Evolutionary conservation across 2,888 invertebrate species (phyloP).

Genomic region (Catonia carolina): DNA sequence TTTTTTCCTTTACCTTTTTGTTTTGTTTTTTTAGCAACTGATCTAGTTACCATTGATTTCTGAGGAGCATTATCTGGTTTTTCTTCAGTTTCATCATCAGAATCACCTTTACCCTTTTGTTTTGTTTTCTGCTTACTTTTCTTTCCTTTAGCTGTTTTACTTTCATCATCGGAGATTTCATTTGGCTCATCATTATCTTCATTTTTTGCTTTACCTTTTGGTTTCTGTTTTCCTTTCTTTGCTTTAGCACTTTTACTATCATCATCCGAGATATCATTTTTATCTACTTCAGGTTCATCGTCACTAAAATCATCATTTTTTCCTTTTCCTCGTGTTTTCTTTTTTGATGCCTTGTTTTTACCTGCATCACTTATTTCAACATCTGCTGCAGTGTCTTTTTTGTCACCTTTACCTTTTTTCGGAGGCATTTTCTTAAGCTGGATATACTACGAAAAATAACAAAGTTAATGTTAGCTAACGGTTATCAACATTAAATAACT

Average conservation of each 20-base stretch:
- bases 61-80: constrained; percentile 14
- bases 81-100: constrained; percentile 37
- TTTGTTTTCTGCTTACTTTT: constrained; percentile 39
- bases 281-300: constrained; percentile 38
- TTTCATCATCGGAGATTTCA: constrained; percentile 41
- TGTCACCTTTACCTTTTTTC: constrained; percentile 8
- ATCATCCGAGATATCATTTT: constrained; percentile 41
- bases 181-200: constrained; percentile 38
- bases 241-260: constrained; percentile 21
- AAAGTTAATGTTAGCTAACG: not conserved
- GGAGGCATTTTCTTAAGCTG: not conserved
- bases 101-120: constrained; percentile 35
- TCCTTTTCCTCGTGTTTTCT: constrained; percentile 27
- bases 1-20: constrained; percentile 48
- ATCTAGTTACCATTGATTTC: constrained; percentile 36
- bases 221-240: constrained; percentile 34
- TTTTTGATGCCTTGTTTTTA: constrained; percentile 22
- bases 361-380: constrained; percentile 12
- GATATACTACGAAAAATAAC: too few relatives aligned
- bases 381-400: constrained; percentile 12
- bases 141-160: constrained; percentile 10
- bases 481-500: too few relatives aligned
- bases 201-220: constrained; percentile 45
- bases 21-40: constrained; percentile 50
- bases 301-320: constrained; percentile 35